phyloP scores from a whole-genome alignment of 2,113 vertebrate genomes.

The Odobenus rosmarus region DNA sequence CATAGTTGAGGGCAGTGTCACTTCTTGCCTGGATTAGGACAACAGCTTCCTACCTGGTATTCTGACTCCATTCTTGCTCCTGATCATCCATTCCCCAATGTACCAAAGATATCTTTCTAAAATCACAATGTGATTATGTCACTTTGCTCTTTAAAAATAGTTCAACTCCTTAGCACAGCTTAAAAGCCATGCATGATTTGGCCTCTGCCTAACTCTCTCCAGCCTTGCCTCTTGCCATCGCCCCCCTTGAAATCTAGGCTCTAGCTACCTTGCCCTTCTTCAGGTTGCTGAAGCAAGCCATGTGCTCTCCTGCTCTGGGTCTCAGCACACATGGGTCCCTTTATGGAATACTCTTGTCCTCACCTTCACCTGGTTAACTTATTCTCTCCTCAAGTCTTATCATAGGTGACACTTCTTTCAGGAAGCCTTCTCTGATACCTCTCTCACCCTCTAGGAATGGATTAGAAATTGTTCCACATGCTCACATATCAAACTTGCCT shows the following conservation, averaged over 20 bases:
- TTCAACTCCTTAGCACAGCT: not conserved
- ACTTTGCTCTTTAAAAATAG: conserved; percentile 17
- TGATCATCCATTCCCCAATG: not conserved
- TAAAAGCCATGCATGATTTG: not conserved
- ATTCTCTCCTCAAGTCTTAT: not conserved
- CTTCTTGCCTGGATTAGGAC: not conserved
- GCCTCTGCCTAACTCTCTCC: not conserved
- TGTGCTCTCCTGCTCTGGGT: not conserved
- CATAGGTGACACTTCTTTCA: not conserved
- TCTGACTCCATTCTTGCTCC: not conserved
- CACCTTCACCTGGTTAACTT: not conserved
- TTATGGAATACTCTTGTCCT: not conserved
- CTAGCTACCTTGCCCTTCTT: not conserved
- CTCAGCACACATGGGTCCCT: not conserved
- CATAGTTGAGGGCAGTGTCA: not conserved
- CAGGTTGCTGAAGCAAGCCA: not conserved
- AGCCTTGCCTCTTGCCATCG: not conserved
- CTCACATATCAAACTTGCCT: not conserved
- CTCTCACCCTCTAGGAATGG: not conserved
- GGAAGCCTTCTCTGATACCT: not conserved
- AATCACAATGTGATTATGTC: not conserved
- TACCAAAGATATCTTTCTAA: conserved; percentile 25
- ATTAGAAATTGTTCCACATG: not conserved
- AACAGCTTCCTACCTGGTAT: not conserved
- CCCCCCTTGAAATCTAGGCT: not conserved